Evolutionary conservation across 2,888 invertebrate species (phyloP).

Genomic region (Prenolepis imparis): DNA sequence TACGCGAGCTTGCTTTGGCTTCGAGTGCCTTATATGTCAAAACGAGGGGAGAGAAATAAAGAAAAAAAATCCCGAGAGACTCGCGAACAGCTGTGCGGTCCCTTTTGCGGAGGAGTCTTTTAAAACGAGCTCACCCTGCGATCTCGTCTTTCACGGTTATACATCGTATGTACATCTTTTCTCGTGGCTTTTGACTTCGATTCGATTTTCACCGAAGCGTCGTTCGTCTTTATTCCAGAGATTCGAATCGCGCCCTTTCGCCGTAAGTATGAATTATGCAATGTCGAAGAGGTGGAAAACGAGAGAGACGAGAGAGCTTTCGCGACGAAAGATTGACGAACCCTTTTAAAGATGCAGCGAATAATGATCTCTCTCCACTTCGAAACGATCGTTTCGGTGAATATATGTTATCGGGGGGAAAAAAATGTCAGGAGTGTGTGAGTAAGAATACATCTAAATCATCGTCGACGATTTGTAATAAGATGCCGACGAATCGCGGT

Average conservation of each 20-base stretch:
- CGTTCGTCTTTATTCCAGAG: neutral
- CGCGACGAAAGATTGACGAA: neutral
- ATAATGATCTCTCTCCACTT: neutral
- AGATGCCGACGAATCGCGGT: neutral
- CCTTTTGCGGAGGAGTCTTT: conserved; percentile 72
- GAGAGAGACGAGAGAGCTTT: neutral
- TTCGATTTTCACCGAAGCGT: conserved; percentile 12
- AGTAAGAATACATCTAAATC: conserved; percentile 21
- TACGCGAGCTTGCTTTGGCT: conserved; percentile 53
- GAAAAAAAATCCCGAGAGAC: conserved; percentile 24
- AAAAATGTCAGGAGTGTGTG: neutral
- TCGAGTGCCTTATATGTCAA: conserved; percentile 71
- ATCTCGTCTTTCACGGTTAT: conserved; percentile 55
- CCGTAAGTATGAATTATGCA: conserved; percentile 27
- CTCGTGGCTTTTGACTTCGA: neutral
- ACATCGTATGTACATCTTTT: conserved; percentile 19
- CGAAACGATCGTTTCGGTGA: neutral
- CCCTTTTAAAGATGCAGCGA: neutral
- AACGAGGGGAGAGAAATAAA: conserved; percentile 48
- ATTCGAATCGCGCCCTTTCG: conserved; percentile 17
- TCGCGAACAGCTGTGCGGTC: conserved; percentile 75
- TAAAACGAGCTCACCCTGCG: conserved; percentile 64
- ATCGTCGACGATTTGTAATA: neutral
- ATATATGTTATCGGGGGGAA: neutral
- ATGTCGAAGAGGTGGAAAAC: neutral